Conservation (phyloP, 2,888 invertebrate species). For the Boloria selene region DNA sequence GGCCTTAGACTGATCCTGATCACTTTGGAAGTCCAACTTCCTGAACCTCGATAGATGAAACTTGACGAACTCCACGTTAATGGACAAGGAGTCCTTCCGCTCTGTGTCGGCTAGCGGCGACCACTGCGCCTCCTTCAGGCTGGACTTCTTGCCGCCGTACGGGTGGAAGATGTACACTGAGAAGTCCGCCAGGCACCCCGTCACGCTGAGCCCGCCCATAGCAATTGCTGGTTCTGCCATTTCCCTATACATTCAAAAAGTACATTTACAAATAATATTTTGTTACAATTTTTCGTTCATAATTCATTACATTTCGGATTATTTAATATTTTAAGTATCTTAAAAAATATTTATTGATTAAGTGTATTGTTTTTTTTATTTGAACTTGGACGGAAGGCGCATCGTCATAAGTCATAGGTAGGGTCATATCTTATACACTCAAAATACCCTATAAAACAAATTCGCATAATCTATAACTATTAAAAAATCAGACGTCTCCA, state of each 20-base stretch:
- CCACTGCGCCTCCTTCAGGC: constrained; percentile 90
- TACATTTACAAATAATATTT: neutral
- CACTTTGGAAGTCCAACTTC: constrained; percentile 90
- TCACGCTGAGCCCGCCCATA: constrained; percentile 94
- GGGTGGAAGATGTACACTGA: constrained; percentile 99
- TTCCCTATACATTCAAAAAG: constrained; percentile 65
- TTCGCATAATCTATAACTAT: no score
- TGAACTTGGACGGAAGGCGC: no score
- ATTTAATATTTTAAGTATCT: no score
- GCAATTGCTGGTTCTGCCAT: constrained; percentile 85
- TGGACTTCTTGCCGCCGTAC: constrained; percentile 95
- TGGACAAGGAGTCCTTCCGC: constrained; percentile 96
- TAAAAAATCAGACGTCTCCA: neutral
- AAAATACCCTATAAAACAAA: no score
- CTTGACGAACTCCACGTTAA: constrained; percentile 98
- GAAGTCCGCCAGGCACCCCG: constrained; percentile 97
- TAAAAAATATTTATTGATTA: no score
- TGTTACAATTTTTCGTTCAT: no score
- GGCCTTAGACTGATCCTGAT: constrained; percentile 89
- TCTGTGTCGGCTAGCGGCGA: constrained; percentile 93
- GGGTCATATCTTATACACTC: no score
- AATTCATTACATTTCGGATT: no score
- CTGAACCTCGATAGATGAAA: constrained; percentile 96
- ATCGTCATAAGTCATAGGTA: no score
- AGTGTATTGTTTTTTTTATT: no score